Percentiles rank a stretch among this genome's conserved stretches.
Conservation (phyloP, 1,140 invertebrate genomes). For the Ostrea edulis region DNA sequence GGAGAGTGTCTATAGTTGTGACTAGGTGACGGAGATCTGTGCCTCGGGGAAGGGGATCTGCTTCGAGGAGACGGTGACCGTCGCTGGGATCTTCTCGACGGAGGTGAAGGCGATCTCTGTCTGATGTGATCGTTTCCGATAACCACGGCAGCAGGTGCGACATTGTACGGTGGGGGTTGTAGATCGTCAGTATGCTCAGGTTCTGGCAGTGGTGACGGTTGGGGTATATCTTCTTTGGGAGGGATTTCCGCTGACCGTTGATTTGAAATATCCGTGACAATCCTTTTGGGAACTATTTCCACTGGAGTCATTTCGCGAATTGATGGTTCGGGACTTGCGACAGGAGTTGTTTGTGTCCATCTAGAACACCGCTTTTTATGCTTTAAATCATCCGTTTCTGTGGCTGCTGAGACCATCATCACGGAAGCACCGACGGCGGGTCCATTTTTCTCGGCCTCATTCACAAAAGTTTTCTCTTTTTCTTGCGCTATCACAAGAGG, state of each 20-base stretch:
- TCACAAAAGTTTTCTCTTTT: neutral
- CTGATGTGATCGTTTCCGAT: neutral
- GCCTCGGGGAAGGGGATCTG: neutral
- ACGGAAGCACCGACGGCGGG: neutral
- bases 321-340: conserved; percentile 1
- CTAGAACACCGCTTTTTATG: conserved; percentile 18
- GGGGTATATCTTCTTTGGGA: neutral
- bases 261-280: neutral
- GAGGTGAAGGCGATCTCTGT: neutral
- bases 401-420: conserved; percentile 10
- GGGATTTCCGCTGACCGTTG: neutral
- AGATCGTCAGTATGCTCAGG: neutral
- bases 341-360: conserved; percentile 15
- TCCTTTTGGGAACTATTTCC: neutral
- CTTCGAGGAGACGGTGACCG: neutral
- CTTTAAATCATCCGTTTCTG: conserved; percentile 1
- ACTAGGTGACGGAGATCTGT: neutral
- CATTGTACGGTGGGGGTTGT: neutral
- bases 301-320: conserved; percentile 26
- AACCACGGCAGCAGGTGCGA: conserved; percentile 4
- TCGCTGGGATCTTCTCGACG: neutral
- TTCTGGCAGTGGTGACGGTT: neutral
- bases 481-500: neutral
- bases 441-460: neutral
- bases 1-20: neutral